phyloP scores from a whole-genome alignment of 1,140 invertebrate genomes.

The Asobara japonica region DNA sequence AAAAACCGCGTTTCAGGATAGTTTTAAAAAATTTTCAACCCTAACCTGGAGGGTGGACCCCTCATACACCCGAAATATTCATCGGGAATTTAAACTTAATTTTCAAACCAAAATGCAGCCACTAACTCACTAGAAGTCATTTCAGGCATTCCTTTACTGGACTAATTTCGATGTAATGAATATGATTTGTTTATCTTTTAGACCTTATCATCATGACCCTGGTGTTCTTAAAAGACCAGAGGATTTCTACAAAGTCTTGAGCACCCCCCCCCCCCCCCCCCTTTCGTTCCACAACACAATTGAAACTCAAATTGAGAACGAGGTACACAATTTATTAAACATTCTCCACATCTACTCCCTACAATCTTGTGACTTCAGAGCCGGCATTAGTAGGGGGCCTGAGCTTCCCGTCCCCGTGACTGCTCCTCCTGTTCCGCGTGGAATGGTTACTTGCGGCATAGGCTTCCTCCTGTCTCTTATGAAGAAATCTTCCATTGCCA shows the following conservation, averaged over 20 bases:
- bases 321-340: constrained; percentile 12
- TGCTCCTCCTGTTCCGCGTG: neutral
- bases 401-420: constrained; percentile 7
- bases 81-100: no score
- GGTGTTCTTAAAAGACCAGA: no score
- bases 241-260: no score
- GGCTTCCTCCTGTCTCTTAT: neutral
- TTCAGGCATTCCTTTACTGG: no score
- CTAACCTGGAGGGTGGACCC: no score
- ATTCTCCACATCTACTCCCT: neutral
- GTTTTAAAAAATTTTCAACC: no score
- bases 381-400: neutral
- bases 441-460: neutral
- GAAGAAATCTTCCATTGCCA: constrained; percentile 23
- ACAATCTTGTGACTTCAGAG: constrained; percentile 2
- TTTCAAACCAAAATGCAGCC: no score
- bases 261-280: neutral
- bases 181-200: no score
- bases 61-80: no score
- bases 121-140: no score
- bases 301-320: neutral
- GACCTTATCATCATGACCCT: no score
- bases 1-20: neutral
- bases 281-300: neutral
- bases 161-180: no score